phyloP scores from a whole-genome alignment of 2,797 vertebrate genomes.

The Micropoecilia bifurca region DNA sequence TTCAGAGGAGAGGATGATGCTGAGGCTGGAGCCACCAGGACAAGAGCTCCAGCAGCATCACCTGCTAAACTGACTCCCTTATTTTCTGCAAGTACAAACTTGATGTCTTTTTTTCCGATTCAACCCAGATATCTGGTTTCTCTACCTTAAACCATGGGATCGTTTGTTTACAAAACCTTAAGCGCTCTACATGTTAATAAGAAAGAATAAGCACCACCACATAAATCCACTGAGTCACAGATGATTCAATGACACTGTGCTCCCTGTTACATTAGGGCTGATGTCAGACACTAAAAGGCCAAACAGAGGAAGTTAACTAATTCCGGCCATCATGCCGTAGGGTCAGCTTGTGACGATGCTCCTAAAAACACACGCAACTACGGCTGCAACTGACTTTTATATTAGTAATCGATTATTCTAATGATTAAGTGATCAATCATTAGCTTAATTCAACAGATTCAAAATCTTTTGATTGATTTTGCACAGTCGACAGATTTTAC shows the following conservation, averaged over 20 bases:
- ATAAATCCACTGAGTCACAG: not conserved
- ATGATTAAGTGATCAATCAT: too few species aligned
- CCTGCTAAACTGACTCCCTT: not conserved
- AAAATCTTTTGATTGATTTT: too few species aligned
- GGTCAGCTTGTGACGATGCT: not conserved
- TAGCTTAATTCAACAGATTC: too few species aligned
- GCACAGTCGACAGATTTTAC: too few species aligned
- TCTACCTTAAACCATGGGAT: not conserved
- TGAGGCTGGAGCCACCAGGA: not conserved
- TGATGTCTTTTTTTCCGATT: not conserved
- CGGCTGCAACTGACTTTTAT: too few species aligned
- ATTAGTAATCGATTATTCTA: too few species aligned
- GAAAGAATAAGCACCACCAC: not conserved
- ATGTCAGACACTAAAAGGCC: not conserved
- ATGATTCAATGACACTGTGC: not conserved
- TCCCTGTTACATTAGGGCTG: not conserved
- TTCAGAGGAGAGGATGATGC: not conserved
- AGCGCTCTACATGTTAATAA: not conserved
- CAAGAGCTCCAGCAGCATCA: not conserved
- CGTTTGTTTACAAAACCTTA: not conserved
- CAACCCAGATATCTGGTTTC: not conserved
- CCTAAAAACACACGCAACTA: not conserved
- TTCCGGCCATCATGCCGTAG: not conserved
- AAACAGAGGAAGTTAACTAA: slow-evolving; percentile 10
- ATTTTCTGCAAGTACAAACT: not conserved